Base-by-base conservation (phyloP, 2,113 vertebrate genomes). In the Hydrolagus affinis region DNA sequence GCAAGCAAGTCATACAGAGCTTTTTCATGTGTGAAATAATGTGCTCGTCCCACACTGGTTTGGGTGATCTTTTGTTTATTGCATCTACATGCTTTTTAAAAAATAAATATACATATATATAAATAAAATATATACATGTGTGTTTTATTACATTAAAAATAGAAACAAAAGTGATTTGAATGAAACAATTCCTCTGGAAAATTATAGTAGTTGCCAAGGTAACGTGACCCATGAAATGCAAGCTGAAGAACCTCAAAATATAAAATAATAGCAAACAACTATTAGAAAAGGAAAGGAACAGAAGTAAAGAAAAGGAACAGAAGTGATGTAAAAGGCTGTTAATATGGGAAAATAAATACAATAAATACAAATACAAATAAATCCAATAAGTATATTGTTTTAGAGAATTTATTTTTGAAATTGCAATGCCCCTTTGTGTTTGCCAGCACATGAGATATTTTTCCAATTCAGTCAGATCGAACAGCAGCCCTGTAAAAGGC, bases 171-270 rank as follows among this genome's bases (percentile, higher is more conserved):
- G 66, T 66, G 78, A 83, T 83, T 83, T 83, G 62, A 64, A 83
- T 68, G 9, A 83, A 83, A 66, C 25, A 83, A 66, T 83, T 83
- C 78, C 78, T 83, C 78, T 83, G 78, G 78, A 83, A 83, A 83
- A 83, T 83, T 83, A 62, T 83, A 28, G 32, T 83, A 15, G 78
- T 83, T 83, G 78, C 78, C 78, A 83, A 83, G 78, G 78, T 83
- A 83, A 83, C 62, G 4, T 23, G 66, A 60, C 64, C 66, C 78
- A 83, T 23, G 66, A 62, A 30, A 15, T 83, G 14, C 60, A 83
- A 17, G 25, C 66, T 66, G 66, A 28, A 15, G 66, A 83, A 62
- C 78, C 66, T 28, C 66, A 83, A 83, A 83, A 83, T 83, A 62
- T 23, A 83, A 83, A 83, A 83, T 80, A 64, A 80, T 83, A 17